Conservation (phyloP, 2,113 vertebrate genomes). For the Callipepla californica region DNA sequence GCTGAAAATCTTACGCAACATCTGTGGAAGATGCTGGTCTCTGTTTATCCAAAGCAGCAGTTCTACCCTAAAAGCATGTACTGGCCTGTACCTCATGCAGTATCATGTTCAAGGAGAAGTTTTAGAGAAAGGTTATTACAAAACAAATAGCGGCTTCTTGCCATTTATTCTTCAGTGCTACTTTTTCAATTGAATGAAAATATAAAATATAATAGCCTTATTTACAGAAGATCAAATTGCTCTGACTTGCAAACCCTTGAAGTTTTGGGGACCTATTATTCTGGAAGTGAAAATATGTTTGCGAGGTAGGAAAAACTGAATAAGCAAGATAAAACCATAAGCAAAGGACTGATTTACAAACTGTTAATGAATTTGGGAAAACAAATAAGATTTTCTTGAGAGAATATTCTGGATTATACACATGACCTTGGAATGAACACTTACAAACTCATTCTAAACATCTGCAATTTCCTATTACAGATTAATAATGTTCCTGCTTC, state of each 20-base stretch:
- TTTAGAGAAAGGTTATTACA: background rate
- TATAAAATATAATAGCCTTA: background rate
- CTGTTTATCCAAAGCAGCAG: background rate
- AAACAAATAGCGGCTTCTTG: background rate
- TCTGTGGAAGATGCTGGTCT: background rate
- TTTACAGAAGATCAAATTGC: fast-evolving
- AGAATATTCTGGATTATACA: background rate
- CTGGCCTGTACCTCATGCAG: background rate
- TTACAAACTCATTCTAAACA: background rate
- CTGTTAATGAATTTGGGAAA: background rate
- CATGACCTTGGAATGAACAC: background rate
- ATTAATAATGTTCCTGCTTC: background rate
- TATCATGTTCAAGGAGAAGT: background rate
- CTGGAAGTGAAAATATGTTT: background rate
- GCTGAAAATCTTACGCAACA: background rate
- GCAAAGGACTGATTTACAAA: background rate
- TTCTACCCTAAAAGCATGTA: background rate
- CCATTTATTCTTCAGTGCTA: background rate
- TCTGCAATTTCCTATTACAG: background rate
- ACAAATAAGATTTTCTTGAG: background rate
- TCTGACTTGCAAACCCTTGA: background rate
- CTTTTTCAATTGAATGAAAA: background rate
- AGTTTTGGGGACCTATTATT: background rate
- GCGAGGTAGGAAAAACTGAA: background rate
- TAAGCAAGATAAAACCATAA: background rate